Evolutionary conservation across 2,113 vertebrate genomes (phyloP).

Genomic region (Helogale parvula): DNA sequence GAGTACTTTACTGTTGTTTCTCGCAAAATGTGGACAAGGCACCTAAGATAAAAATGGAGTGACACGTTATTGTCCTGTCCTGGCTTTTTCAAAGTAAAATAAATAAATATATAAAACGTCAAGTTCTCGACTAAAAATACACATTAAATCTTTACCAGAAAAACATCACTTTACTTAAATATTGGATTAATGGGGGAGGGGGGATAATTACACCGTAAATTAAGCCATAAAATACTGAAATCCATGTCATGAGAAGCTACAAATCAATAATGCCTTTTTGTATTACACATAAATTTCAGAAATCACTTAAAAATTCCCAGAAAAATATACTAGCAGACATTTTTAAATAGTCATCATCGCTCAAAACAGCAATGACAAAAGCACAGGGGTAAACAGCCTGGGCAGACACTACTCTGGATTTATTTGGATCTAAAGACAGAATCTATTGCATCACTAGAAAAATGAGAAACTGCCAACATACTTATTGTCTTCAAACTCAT

Average conservation of each 20-base stretch:
- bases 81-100: not conserved
- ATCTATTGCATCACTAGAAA: slow-evolving; percentile 32
- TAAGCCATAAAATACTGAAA: not conserved
- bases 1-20: slow-evolving; percentile 95
- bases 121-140: not conserved
- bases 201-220: not conserved
- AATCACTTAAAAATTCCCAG: not conserved
- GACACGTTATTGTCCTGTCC: not conserved
- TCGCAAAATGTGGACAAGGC: slow-evolving; percentile 97
- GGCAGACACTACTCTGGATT: not conserved
- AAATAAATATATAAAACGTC: not conserved
- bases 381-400: not conserved
- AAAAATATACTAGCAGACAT: slow-evolving; percentile 19
- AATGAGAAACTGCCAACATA: slow-evolving; percentile 85
- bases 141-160: slow-evolving; percentile 3
- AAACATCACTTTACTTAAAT: not conserved
- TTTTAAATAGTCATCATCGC: not conserved
- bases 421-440: slow-evolving; percentile 4
- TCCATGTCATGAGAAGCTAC: not conserved
- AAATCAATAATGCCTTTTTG: slow-evolving; percentile 12
- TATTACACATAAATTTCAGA: slow-evolving; percentile 17
- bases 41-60: slow-evolving; percentile 86
- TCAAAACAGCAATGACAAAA: slow-evolving; percentile 9
- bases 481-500: slow-evolving; percentile 97
- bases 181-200: not conserved